Conservation (phyloP, 2,113 vertebrate genomes). For the Carollia perspicillata region DNA sequence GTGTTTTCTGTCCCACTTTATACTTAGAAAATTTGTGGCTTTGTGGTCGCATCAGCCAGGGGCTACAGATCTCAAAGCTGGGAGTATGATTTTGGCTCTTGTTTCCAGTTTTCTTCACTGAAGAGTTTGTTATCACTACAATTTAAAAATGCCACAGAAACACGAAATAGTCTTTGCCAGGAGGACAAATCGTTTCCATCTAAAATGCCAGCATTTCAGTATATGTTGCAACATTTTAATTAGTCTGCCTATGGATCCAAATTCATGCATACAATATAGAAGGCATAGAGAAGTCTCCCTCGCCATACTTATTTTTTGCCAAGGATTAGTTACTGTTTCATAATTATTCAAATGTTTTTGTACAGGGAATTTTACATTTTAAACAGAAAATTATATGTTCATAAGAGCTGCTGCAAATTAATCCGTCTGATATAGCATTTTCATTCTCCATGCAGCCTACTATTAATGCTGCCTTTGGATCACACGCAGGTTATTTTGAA, state of each 20-base stretch:
- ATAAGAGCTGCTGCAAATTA: constrained; percentile 38
- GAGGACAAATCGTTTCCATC: constrained; percentile 46
- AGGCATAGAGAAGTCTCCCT: constrained; percentile 19
- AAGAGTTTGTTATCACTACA: constrained; percentile 63
- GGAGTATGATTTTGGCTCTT: constrained; percentile 28
- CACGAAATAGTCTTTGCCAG: constrained; percentile 49
- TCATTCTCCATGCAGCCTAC: neutral
- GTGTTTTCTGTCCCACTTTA: neutral
- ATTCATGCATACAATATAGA: neutral
- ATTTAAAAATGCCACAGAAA: constrained; percentile 61
- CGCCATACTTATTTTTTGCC: constrained; percentile 42
- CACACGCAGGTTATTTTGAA: neutral
- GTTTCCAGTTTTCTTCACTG: constrained; percentile 41
- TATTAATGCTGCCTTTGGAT: neutral
- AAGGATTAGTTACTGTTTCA: constrained; percentile 59
- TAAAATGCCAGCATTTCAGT: constrained; percentile 46
- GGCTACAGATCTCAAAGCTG: constrained; percentile 31
- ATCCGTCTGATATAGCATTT: neutral
- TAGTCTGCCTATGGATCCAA: constrained; percentile 51
- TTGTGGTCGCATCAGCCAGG: constrained; percentile 54
- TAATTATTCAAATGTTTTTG: constrained; percentile 51
- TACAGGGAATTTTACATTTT: constrained; percentile 41
- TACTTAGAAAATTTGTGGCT: constrained; percentile 21
- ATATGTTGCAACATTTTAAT: constrained; percentile 64
- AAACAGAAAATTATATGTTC: constrained; percentile 55